These are phyloP conservation scores for Rhagophthalmus giganteus DNA, from an alignment of 2,888 invertebrate genomes.

Conservation along the genomic window DNA sequence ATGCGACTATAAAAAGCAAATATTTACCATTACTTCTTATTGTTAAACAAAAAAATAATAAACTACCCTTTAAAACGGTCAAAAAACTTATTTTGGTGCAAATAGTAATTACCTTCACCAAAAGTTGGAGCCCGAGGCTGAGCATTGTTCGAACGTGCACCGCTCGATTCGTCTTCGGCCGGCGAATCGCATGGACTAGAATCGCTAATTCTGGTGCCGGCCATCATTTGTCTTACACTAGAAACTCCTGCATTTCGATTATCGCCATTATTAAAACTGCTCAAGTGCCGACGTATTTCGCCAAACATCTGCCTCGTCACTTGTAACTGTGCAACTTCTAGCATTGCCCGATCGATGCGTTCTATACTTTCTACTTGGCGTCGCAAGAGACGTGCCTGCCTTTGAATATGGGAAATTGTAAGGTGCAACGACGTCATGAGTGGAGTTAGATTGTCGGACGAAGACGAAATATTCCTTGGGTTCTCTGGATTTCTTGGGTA, in stretches of 20 bases:
- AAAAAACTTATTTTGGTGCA: no score
- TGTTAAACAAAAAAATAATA: no score
- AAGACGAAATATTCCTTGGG: conserved; percentile 27
- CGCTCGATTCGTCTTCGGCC: conserved; percentile 34
- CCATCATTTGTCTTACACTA: conserved; percentile 55
- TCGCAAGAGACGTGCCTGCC: conserved; percentile 49
- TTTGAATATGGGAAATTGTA: conserved; percentile 51
- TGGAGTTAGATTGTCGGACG: conserved; percentile 43
- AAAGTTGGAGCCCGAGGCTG: conserved; percentile 1
- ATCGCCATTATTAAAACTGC: conserved; percentile 54
- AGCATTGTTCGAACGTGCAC: conserved; percentile 9
- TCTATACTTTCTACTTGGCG: conserved; percentile 50
- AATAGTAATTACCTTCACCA: conserved; percentile 10
- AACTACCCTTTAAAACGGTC: no score
- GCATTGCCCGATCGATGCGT: conserved; percentile 51
- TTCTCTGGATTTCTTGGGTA: conserved; percentile 42
- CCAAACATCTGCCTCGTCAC: conserved; percentile 67
- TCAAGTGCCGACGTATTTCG: conserved; percentile 64
- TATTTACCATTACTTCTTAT: no score
- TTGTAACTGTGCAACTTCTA: conserved; percentile 58
- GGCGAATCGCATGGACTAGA: conserved; percentile 48
- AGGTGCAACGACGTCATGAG: conserved; percentile 51
- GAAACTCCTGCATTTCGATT: conserved; percentile 51
- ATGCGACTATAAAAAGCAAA: no score
- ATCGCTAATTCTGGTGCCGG: conserved; percentile 54